These are phyloP conservation scores for Camelus dromedarius DNA, from an alignment of 2,113 vertebrate species.

Conservation along the genomic window DNA sequence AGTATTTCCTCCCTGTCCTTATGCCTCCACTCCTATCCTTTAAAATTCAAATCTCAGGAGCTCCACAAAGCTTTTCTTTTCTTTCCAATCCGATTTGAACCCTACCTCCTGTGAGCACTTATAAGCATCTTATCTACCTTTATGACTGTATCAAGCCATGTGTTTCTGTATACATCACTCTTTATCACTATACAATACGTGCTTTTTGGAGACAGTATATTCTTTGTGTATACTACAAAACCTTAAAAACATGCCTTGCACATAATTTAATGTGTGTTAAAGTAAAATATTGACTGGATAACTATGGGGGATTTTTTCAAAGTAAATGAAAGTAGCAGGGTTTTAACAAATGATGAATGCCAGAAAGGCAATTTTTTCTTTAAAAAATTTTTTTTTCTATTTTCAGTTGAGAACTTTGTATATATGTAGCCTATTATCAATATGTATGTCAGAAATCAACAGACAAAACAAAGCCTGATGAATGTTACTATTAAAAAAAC, in stretches of 20 bases:
- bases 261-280: neutral
- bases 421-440: neutral
- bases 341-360: slow-evolving; percentile 21
- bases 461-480: neutral
- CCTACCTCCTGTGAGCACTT: neutral
- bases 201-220: neutral
- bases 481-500: slow-evolving; percentile 19
- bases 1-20: neutral
- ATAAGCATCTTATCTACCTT: neutral
- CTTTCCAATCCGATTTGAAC: neutral
- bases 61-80: neutral
- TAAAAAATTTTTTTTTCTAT: neutral
- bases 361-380: neutral
- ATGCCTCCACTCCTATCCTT: neutral
- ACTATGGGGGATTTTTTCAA: neutral
- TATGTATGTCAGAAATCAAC: slow-evolving; percentile 34
- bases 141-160: neutral
- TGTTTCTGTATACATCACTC: neutral
- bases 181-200: neutral
- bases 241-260: neutral
- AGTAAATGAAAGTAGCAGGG: neutral
- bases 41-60: slow-evolving; percentile 16
- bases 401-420: slow-evolving; percentile 26
- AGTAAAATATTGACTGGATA: slow-evolving; percentile 9
- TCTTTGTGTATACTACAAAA: slow-evolving; percentile 8